Base-by-base conservation (phyloP, 2,113 vertebrate species). In the Anoura caudifer region DNA sequence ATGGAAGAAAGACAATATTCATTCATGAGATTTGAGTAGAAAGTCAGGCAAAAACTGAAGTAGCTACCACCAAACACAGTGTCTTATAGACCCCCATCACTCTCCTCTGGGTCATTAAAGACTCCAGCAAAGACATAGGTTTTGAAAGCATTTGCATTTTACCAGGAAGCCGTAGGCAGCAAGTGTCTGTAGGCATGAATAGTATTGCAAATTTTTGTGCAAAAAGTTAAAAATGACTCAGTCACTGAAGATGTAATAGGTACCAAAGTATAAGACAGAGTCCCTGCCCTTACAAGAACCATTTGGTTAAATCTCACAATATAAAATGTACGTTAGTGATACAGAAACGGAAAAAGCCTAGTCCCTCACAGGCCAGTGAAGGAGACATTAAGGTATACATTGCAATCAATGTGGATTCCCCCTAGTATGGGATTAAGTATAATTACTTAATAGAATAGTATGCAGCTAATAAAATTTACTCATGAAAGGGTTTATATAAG, bases 211-310 rank as follows among this genome's bases (percentile, higher is more conserved):
- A 14, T 72, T 52, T 45, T 80, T 75, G 84, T 76, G 4, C 33
- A 50, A 91, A 93, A 80, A 8, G 26, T 17, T 95, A 24, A 59
- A 95, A 96, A 47, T 14, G 54, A 89, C 38, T 87, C 31, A 93
- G 67, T 85, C 28, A 50, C 36, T 41, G 41, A 59, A 65, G 22
- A 86, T 76, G 45, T 7, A 85, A 54, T 36, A 84, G 45, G 7
- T 67, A 43, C 70, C 33, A 76, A 76, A 83, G 67, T 56, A 33
- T 75, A 41, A 95, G 24, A 65, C 63, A 77, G 50, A 36, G 41
- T 67, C 7, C 43, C 26, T 84, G 43, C 5, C n/a, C 26, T 96
- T 76, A 73, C 4, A 63, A 38, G 47, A 77, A 33, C 2, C 41
- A 6, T 88, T 79, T 54, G 17, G 13, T 63, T 93, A 83, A 75